Conservation (phyloP, 1,140 invertebrate genomes). For the Drosophila ohnishii region DNA sequence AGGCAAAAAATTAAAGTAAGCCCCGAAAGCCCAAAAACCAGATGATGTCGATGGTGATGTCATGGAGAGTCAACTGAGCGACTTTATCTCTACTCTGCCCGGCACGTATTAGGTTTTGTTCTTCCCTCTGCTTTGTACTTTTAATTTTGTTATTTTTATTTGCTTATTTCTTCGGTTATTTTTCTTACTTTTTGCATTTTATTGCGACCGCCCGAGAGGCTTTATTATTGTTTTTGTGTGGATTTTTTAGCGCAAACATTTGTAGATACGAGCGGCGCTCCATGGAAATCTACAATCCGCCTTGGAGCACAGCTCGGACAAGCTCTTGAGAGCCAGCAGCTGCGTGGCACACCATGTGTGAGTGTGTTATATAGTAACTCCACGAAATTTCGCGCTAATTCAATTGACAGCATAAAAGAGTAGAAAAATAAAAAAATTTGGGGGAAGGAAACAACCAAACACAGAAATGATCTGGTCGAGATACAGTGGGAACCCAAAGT, state of each 20-base stretch:
- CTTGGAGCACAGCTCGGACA: conserved; percentile 25
- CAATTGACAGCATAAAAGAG: conserved; percentile 70
- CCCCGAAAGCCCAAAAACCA: conserved; percentile 34
- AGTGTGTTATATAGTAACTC: conserved; percentile 18
- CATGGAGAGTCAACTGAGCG: conserved; percentile 68
- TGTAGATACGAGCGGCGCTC: conserved; percentile 44
- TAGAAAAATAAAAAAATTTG: conserved; percentile 20
- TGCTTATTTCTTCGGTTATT: conserved; percentile 27
- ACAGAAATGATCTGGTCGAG: conserved; percentile 40
- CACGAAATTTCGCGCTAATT: conserved; percentile 61
- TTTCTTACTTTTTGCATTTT: conserved; percentile 48
- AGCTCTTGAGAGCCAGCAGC: conserved; percentile 35
- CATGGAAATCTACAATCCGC: conserved; percentile 46
- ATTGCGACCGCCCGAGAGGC: conserved; percentile 50
- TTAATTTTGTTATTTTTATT: conserved; percentile 60
- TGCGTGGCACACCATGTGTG: conserved; percentile 28
- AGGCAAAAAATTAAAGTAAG: conserved; percentile 39
- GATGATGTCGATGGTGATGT: conserved; percentile 64
- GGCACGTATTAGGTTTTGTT: conserved; percentile 54
- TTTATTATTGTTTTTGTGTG: conserved; percentile 60
- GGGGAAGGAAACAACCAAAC: conserved; percentile 31
- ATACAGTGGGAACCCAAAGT: conserved; percentile 33
- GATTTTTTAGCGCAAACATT: conserved; percentile 70
- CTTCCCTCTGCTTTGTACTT: conserved; percentile 53
- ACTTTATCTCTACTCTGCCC: conserved; percentile 61